A percentile compares a stretch with the other conserved stretches of the same genome.
These are phyloP conservation scores for Choristoneura fumiferana DNA, from an alignment of 1,140 invertebrate genomes.

Conservation along the genomic window DNA sequence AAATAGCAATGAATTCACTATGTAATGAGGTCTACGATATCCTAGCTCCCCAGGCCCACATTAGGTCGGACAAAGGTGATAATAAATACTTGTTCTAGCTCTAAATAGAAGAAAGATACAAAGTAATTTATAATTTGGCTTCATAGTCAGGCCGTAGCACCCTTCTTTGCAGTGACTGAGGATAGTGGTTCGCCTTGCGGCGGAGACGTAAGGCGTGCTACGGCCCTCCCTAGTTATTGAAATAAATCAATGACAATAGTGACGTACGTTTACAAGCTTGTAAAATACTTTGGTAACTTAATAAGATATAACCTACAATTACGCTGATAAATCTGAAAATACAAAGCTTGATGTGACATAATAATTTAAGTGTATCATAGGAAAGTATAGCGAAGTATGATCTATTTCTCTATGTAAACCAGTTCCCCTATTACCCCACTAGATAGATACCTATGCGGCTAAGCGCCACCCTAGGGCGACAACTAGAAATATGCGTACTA, in stretches of 20 bases:
- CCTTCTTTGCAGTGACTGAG: too few relatives aligned
- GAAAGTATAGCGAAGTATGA: constrained; percentile 33
- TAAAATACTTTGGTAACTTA: constrained; percentile 67
- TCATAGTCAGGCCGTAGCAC: too few relatives aligned
- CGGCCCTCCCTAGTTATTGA: not conserved
- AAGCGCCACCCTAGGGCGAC: not conserved
- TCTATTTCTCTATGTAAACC: constrained; percentile 15
- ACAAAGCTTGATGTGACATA: constrained; percentile 29
- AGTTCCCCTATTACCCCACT: constrained; percentile 20
- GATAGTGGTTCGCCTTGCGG: too few relatives aligned
- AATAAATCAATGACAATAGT: constrained; percentile 1
- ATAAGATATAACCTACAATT: constrained; percentile 53
- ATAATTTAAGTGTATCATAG: constrained; percentile 23
- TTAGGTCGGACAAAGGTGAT: too few relatives aligned
- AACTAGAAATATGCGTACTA: not conserved
- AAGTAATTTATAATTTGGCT: too few relatives aligned
- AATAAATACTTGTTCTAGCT: too few relatives aligned
- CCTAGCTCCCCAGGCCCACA: constrained; percentile 9
- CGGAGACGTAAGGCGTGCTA: not conserved
- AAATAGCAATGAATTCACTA: constrained; percentile 25
- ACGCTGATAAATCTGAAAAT: constrained; percentile 28
- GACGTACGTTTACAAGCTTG: not conserved
- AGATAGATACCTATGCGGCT: constrained; percentile 23
- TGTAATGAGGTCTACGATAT: constrained; percentile 19
- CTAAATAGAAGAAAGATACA: too few relatives aligned